These are phyloP conservation scores for Glandiceps talaboti DNA, from an alignment of 53 echinoderm and acorn worm genomes.

Conservation along the genomic window DNA sequence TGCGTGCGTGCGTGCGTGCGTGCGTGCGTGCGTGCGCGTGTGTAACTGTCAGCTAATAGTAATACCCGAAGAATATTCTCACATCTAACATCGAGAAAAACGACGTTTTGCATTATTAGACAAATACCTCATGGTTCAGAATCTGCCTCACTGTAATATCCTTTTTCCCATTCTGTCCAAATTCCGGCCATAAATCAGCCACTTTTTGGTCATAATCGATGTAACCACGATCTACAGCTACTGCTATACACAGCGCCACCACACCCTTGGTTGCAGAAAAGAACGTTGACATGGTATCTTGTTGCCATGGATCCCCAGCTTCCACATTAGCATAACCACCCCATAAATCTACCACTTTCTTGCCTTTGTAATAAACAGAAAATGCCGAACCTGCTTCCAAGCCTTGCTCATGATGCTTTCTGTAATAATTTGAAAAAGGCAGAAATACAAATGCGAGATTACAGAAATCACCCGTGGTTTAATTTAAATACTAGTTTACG, in stretches of 20 bases:
- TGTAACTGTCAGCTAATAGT: too few species aligned
- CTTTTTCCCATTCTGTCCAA: conserved; percentile 67
- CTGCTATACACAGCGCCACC: conserved; percentile 41
- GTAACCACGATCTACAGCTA: conserved; percentile 40
- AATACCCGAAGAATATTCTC: too few species aligned
- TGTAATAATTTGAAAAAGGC: conserved; percentile 1
- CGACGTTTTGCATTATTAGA: too few species aligned
- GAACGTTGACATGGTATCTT: conserved; percentile 36
- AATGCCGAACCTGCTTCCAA: conserved; percentile 51
- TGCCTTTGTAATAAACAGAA: conserved; percentile 43
- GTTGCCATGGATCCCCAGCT: conserved; percentile 39
- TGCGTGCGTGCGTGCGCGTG: too few species aligned
- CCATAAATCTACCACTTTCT: conserved; percentile 69
- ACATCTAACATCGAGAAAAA: too few species aligned
- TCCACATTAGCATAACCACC: conserved; percentile 53
- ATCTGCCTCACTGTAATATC: conserved; percentile 47
- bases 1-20: too few species aligned
- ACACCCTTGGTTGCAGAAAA: conserved; percentile 53
- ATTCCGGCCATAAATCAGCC: conserved; percentile 67
- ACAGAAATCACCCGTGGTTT: too few species aligned
- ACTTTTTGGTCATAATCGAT: conserved; percentile 48
- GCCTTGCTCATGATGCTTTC: conserved; percentile 43
- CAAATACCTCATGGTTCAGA: conserved; percentile 64
- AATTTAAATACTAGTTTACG: too few species aligned
- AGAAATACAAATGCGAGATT: too few species aligned